Percentiles rank a stretch among this genome's conserved stretches.
Evolutionary conservation across 1,140 invertebrate genomes (phyloP).

Genomic region (Luehdorfia chinensis): DNA sequence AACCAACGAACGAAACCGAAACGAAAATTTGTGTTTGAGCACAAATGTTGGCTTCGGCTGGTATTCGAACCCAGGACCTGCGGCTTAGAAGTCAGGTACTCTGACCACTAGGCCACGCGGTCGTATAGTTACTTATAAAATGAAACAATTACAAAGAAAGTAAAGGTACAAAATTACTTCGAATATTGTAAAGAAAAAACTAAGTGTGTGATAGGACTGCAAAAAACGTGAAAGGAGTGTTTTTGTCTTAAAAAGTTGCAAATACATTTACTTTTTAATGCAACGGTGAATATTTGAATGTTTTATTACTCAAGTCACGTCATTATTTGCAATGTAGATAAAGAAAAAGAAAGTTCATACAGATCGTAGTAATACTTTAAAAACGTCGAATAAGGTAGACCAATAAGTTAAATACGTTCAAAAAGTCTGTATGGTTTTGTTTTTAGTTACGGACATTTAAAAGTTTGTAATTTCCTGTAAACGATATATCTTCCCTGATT

Average conservation of each 20-base stretch:
- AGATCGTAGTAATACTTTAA: conserved; percentile 1
- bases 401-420: neutral
- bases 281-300: conserved; percentile 12
- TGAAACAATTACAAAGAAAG: too few relatives aligned
- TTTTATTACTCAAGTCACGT: conserved; percentile 16
- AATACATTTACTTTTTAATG: conserved; percentile 15
- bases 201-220: conserved; percentile 6
- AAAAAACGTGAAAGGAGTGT: conserved; percentile 15
- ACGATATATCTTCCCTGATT: too few relatives aligned
- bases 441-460: neutral
- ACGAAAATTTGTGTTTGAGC: too few relatives aligned
- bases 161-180: too few relatives aligned
- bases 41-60: too few relatives aligned
- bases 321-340: conserved; percentile 17
- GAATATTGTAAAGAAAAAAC: too few relatives aligned
- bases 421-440: neutral
- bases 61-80: too few relatives aligned
- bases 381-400: conserved; percentile 1
- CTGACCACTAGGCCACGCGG: too few relatives aligned
- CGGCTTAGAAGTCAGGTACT: too few relatives aligned
- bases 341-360: conserved; percentile 13
- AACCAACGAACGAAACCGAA: too few relatives aligned
- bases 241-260: conserved; percentile 13
- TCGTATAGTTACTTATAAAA: too few relatives aligned
- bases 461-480: neutral